These are phyloP conservation scores for Cecropterus lyciades DNA, from an alignment of 1,140 invertebrate species.

Conservation along the genomic window DNA sequence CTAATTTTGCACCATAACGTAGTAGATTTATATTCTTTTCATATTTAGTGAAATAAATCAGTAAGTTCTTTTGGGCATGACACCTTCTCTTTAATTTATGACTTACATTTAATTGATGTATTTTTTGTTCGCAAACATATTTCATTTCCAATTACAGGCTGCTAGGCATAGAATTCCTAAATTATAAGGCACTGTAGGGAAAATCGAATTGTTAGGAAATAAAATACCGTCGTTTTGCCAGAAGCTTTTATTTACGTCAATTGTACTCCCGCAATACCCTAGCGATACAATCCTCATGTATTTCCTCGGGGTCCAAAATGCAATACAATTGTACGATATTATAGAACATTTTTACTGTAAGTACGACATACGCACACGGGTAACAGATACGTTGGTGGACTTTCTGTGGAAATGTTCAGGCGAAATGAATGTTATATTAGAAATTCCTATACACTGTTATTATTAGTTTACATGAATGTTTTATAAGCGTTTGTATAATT, in stretches of 20 bases:
- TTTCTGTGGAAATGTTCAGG: background rate
- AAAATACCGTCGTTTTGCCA: background rate
- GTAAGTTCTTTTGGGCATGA: too few relatives aligned
- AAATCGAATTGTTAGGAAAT: background rate
- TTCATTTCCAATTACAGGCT: background rate
- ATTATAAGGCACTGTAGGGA: background rate
- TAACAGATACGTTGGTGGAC: background rate
- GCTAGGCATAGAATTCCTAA: background rate
- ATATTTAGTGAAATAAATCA: too few relatives aligned
- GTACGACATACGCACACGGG: background rate
- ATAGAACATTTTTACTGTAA: slow-evolving; percentile 6
- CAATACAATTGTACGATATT: background rate
- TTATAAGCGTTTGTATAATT: too few relatives aligned
- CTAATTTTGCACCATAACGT: too few relatives aligned
- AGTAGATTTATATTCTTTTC: too few relatives aligned
- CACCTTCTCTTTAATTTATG: too few relatives aligned
- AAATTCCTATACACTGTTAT: too few relatives aligned
- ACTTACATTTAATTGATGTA: too few relatives aligned
- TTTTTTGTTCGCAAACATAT: background rate
- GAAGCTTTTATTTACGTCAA: slow-evolving; percentile 1
- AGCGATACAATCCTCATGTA: background rate
- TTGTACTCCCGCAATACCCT: background rate
- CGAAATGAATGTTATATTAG: too few relatives aligned
- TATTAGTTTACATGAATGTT: too few relatives aligned
- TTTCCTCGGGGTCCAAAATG: slow-evolving; percentile 8